phyloP scores from a whole-genome alignment of 2,888 invertebrate genomes.

The Uropetala carovei region DNA sequence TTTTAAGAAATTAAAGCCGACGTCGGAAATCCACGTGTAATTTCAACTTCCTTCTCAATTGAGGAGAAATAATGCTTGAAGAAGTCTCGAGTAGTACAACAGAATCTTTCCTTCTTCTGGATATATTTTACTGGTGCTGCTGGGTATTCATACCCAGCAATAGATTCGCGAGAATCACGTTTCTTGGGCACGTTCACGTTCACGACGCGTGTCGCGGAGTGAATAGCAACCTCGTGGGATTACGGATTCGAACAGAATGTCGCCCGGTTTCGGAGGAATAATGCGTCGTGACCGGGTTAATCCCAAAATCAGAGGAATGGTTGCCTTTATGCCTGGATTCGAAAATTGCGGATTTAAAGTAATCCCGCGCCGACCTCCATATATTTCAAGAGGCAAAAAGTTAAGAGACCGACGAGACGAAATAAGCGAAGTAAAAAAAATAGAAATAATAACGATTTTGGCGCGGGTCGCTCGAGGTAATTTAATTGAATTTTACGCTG shows the following conservation, averaged over 20 bases:
- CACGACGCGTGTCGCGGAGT: not conserved
- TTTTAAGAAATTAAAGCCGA: not conserved
- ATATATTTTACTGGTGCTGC: not conserved
- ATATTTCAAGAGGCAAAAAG: too few species aligned
- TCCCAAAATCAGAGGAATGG: not conserved
- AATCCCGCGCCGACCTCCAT: too few species aligned
- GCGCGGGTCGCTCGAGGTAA: too few species aligned
- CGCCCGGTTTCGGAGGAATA: not conserved
- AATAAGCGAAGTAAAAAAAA: too few species aligned
- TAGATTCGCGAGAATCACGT: not conserved
- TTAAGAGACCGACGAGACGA: too few species aligned
- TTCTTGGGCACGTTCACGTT: not conserved
- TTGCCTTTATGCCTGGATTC: too few species aligned
- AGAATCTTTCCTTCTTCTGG: not conserved
- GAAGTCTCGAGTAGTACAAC: not conserved
- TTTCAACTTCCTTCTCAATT: not conserved
- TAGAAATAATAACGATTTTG: too few species aligned
- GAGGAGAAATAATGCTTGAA: not conserved
- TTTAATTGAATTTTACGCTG: too few species aligned
- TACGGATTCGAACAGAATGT: not conserved
- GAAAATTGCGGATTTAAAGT: too few species aligned
- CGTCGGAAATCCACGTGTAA: not conserved
- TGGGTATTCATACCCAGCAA: conserved; percentile 1
- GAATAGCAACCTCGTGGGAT: not conserved
- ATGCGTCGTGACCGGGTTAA: not conserved